phyloP scores from a whole-genome alignment of 2,797 vertebrate genomes.

The Glyptemys insculpta region DNA sequence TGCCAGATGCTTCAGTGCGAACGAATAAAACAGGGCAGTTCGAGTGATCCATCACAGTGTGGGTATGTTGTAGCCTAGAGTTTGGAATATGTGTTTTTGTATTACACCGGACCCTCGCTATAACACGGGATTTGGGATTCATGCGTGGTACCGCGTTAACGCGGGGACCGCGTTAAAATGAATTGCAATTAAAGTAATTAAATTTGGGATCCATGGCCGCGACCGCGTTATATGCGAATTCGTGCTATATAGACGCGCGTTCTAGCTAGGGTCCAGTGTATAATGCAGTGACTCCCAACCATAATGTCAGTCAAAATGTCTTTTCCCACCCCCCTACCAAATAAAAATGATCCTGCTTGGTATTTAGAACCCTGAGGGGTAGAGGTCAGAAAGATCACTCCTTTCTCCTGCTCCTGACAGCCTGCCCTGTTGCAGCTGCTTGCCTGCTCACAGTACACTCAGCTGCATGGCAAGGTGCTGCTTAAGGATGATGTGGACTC shows the following conservation, averaged over 20 bases:
- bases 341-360: conserved; percentile 11
- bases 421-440: not conserved
- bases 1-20: not conserved
- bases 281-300: not conserved
- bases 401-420: not conserved
- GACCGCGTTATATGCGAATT: no score
- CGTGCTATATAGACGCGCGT: no score
- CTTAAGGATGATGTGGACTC: not conserved
- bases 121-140: no score
- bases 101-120: not conserved
- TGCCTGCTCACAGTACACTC: not conserved
- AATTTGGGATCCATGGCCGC: no score
- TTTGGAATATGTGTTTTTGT: not conserved
- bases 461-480: not conserved
- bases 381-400: not conserved
- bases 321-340: not conserved
- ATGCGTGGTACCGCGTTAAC: no score
- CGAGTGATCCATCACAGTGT: not conserved
- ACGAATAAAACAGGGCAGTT: not conserved
- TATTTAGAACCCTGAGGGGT: conserved; percentile 4
- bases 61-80: not conserved
- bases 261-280: no score
- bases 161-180: no score
- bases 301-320: not conserved
- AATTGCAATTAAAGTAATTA: no score